Evolutionary conservation across 2,888 invertebrate species (phyloP).

Genomic region (Andrena marginata): DNA sequence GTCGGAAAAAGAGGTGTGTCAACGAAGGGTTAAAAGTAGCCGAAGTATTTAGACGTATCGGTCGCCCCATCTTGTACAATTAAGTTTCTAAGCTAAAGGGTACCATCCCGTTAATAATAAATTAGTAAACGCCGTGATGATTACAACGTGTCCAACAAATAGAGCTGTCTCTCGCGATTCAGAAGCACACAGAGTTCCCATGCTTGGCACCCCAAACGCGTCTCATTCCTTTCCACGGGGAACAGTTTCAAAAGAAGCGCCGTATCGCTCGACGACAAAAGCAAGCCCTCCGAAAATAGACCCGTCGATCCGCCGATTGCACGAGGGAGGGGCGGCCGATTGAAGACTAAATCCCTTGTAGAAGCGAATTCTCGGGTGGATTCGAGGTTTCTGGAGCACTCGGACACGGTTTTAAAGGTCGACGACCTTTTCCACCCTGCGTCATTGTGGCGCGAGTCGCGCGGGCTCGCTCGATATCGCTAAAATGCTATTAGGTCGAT

Average conservation of each 20-base stretch:
- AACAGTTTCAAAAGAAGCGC: neutral
- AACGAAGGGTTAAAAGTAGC: too few species aligned
- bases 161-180: too few species aligned
- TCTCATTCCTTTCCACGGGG: neutral
- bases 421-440: slow-evolving; percentile 64
- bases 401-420: slow-evolving; percentile 69
- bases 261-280: slow-evolving; percentile 12
- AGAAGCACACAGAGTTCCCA: neutral
- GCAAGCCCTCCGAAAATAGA: slow-evolving; percentile 46
- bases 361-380: slow-evolving; percentile 17
- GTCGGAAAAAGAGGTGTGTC: too few species aligned
- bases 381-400: slow-evolving; percentile 75
- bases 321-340: slow-evolving; percentile 23
- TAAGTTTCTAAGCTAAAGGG: too few species aligned
- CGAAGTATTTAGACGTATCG: too few species aligned
- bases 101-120: too few species aligned
- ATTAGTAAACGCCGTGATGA: neutral
- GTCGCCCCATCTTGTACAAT: too few species aligned
- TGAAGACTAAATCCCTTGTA: slow-evolving; percentile 31
- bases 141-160: neutral
- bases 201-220: neutral
- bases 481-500: slow-evolving; percentile 71
- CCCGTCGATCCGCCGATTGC: neutral
- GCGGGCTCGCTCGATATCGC: slow-evolving; percentile 70
- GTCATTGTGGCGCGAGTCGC: slow-evolving; percentile 53